Evolutionary conservation across 2,113 vertebrate genomes (phyloP).

Genomic region (Vireo altiloquus): DNA sequence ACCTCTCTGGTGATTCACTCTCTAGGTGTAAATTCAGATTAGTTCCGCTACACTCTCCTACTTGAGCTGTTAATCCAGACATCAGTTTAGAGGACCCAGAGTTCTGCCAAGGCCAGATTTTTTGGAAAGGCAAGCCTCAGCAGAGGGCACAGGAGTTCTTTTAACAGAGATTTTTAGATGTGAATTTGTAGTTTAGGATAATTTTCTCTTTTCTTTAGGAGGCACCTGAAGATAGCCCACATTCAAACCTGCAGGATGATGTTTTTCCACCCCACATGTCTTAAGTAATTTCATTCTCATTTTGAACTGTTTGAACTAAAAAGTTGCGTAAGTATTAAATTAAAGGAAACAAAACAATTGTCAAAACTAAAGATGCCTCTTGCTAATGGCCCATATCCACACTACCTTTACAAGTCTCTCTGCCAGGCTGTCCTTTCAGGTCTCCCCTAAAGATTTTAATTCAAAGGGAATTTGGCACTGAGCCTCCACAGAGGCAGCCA

Average conservation of each 20-base stretch:
- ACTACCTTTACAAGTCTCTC: background rate
- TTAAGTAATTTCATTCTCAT: background rate
- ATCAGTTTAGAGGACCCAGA: background rate
- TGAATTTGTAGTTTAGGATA: background rate
- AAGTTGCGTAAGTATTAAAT: background rate
- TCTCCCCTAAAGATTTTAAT: background rate
- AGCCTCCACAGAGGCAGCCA: background rate
- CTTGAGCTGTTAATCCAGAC: background rate
- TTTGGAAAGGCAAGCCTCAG: background rate
- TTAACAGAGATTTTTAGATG: background rate
- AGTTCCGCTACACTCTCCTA: background rate
- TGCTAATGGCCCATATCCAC: background rate
- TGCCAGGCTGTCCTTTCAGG: background rate
- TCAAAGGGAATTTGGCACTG: background rate
- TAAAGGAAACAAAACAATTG: background rate
- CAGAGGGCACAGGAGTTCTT: background rate
- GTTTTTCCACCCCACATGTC: background rate
- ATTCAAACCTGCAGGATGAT: background rate
- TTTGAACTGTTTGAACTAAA: background rate
- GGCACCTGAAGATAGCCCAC: background rate
- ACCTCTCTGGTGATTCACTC: background rate
- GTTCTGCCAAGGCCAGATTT: background rate
- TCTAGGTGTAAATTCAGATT: background rate
- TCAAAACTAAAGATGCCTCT: background rate
- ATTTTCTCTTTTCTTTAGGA: background rate